Evolutionary conservation across 2,113 vertebrate species (phyloP).

Genomic region (Nothoprocta perdicaria): DNA sequence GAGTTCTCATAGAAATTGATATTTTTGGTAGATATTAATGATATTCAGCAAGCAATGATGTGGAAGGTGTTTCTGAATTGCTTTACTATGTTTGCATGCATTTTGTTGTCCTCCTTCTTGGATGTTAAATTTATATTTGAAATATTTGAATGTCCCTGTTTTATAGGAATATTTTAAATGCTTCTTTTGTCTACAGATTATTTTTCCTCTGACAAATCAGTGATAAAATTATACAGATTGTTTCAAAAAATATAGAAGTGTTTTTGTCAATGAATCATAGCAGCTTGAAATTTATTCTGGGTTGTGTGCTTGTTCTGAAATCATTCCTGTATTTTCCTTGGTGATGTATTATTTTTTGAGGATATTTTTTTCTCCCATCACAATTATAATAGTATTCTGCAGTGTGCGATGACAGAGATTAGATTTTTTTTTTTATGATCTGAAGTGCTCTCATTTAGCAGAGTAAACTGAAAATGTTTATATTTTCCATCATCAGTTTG

Average conservation of each 20-base stretch:
- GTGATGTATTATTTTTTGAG: background rate
- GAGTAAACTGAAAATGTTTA: background rate
- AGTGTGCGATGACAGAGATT: background rate
- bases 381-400: background rate
- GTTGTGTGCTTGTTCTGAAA: background rate
- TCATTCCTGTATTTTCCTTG: background rate
- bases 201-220: background rate
- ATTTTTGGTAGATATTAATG: background rate
- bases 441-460: background rate
- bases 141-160: background rate
- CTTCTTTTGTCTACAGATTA: background rate
- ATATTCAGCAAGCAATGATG: background rate
- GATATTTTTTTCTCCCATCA: background rate
- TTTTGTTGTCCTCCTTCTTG: background rate
- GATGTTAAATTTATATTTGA: background rate
- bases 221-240: background rate
- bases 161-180: background rate
- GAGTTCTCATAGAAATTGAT: background rate
- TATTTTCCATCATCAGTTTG: background rate
- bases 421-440: background rate
- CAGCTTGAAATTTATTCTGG: background rate
- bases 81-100: background rate
- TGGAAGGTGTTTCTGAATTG: accelerated
- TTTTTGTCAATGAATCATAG: background rate
- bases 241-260: background rate